These are phyloP conservation scores for Falco peregrinus DNA, from an alignment of 2,797 vertebrate species.

Conservation along the genomic window DNA sequence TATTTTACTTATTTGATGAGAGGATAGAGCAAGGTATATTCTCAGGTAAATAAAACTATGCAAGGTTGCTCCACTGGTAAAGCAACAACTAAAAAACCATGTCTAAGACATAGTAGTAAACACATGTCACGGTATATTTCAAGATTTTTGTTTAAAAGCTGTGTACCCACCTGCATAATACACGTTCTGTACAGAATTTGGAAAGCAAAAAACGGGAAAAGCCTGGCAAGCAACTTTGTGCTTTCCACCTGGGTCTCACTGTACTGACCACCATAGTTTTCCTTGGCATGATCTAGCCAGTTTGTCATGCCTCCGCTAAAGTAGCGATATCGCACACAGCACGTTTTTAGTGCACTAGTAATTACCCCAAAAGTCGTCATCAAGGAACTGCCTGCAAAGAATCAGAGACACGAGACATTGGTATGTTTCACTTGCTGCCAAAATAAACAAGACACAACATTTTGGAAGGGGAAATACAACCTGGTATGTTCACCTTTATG, in stretches of 20 bases:
- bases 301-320: conserved; percentile 68
- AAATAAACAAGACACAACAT: neutral
- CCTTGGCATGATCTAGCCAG: conserved; percentile 89
- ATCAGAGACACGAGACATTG: neutral
- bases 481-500: neutral
- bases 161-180: conserved; percentile 82
- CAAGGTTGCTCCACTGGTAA: neutral
- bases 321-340: conserved; percentile 74
- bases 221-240: conserved; percentile 82
- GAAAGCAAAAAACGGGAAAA: conserved; percentile 88
- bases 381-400: conserved; percentile 80
- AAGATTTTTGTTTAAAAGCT: neutral
- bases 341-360: conserved; percentile 79
- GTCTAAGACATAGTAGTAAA: accelerated
- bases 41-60: neutral
- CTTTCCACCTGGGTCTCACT: conserved; percentile 87
- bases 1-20: neutral
- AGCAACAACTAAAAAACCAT: neutral
- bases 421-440: neutral
- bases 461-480: neutral
- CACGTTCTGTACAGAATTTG: conserved; percentile 89
- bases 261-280: conserved; percentile 84
- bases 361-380: conserved; percentile 83
- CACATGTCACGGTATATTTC: accelerated
- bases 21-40: neutral